Base-by-base conservation (phyloP, 2,888 invertebrate genomes). In the Helobdella robusta region DNA sequence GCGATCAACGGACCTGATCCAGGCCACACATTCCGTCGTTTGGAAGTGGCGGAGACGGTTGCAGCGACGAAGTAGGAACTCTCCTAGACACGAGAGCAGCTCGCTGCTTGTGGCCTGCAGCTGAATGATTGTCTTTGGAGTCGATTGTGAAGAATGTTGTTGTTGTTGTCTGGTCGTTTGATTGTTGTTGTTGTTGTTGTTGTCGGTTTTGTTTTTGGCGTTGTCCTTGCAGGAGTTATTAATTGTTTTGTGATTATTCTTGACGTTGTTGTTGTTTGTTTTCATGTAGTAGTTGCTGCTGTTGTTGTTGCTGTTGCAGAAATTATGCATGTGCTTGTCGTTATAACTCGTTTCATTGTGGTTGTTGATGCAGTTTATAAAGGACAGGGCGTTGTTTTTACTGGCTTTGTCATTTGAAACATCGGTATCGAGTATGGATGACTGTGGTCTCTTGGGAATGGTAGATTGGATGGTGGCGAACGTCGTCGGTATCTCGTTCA, bases 1-100 rank as follows among this genome's bases (percentile, higher is more conserved):
- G 72, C 97, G 85, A 82, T 98, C 98, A 68, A 98, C 97, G 25
- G 93, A 90, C 78, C 95, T 85, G 74, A 98, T 85, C 98, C 98
- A 98, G 88, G 94, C 89, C 76, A 97, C 93, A 63, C 94, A 91
- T 80, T 97, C 95, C 2, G 91, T 91, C 8, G 93, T 90, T 76
- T 95, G 93, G 82, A 98, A 94, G 83, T 92, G 89, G 75, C 88
- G 85, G 78, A 95, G 83, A 76, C 88, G 86, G 79, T 87, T 87
- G 83, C 95, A 97, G 48, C 78, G 74, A 74, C 86, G 84, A 81
- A 89, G 89, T 75, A 94, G 84, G 83, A 90, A 97, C 82, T 91
- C 85, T 70, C 97, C 95, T 76, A 98, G 85, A 83, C 95, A 97
- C 84, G 92, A 91, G 75, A 98, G 86, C 79, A 98, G 84, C 83